These are phyloP conservation scores for Brachynemurus nebulosus DNA, from an alignment of 2,888 invertebrate species.

Conservation along the genomic window DNA sequence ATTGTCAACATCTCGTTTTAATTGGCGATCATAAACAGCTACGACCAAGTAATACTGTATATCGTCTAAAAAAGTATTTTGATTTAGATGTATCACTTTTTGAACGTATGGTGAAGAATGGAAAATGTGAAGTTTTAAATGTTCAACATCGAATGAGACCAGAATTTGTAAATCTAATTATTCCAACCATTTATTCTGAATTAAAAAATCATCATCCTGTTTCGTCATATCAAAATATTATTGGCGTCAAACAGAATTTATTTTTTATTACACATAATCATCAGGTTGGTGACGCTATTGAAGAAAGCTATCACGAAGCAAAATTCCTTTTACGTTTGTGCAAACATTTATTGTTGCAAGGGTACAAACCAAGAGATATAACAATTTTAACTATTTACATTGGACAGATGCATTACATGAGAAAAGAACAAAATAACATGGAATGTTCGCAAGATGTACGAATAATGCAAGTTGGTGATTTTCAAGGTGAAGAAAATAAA, in stretches of 20 bases:
- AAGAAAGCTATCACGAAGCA: slow-evolving; percentile 49
- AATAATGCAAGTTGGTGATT: slow-evolving; percentile 61
- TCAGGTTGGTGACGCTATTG: slow-evolving; percentile 34
- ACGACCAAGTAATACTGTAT: slow-evolving; percentile 36
- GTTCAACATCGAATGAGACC: slow-evolving; percentile 68
- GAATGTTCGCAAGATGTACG: slow-evolving; percentile 35
- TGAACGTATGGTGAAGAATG: slow-evolving; percentile 61
- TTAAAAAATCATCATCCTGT: slow-evolving; percentile 47
- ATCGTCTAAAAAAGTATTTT: slow-evolving; percentile 32
- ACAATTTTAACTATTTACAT: slow-evolving; percentile 61
- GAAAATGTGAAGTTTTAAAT: slow-evolving; percentile 41
- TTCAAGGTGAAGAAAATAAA: slow-evolving; percentile 67
- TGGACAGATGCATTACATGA: slow-evolving; percentile 49
- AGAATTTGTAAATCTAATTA: slow-evolving; percentile 42
- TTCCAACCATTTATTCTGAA: slow-evolving; percentile 52
- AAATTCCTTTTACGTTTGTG: slow-evolving; percentile 45
- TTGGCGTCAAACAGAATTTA: slow-evolving; percentile 45
- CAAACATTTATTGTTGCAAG: slow-evolving; percentile 44
- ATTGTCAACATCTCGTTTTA: slow-evolving; percentile 68
- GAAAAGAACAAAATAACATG: slow-evolving; percentile 28
- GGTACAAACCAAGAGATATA: slow-evolving; percentile 44
- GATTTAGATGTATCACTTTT: slow-evolving; percentile 67
- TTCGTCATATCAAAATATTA: slow-evolving; percentile 37
- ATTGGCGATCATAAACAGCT: slow-evolving; percentile 82
- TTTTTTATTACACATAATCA: slow-evolving; percentile 46